phyloP scores from a whole-genome alignment of 2,113 vertebrate genomes.

The Chloropsis hardwickii region DNA sequence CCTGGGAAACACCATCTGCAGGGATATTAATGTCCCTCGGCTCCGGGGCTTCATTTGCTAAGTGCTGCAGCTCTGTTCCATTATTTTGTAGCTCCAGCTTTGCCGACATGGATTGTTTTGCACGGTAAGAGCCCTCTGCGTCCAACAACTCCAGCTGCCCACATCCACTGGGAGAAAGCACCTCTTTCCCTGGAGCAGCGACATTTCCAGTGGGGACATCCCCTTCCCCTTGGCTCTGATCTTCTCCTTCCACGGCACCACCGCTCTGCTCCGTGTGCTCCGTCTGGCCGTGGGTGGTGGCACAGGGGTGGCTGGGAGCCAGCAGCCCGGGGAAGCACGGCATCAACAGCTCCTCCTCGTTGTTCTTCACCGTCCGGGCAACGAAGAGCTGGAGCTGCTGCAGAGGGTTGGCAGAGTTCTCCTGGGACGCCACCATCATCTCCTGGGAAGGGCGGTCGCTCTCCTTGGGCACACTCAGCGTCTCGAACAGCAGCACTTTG shows the following conservation, averaged over 20 bases:
- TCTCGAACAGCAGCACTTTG: background rate
- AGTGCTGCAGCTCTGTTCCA: background rate
- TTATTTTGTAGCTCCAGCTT: background rate
- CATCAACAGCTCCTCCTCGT: conserved; percentile 56
- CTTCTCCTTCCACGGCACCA: background rate
- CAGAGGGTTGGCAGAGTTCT: conserved; percentile 39
- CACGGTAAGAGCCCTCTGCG: background rate
- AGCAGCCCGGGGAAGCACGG: conserved; percentile 8
- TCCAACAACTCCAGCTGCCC: background rate
- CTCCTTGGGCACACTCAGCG: conserved; percentile 36
- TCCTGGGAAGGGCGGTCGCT: background rate
- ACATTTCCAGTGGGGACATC: background rate
- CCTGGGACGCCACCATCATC: background rate
- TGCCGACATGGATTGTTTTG: background rate
- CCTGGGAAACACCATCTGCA: conserved; percentile 32
- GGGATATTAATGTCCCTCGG: background rate
- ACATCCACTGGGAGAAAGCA: background rate
- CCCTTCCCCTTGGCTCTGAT: background rate
- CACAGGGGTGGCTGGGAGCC: background rate
- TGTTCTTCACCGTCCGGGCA: conserved; percentile 53
- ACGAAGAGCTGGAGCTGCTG: conserved; percentile 71
- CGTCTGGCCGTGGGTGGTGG: background rate
- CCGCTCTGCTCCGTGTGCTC: background rate
- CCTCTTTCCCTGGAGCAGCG: background rate
- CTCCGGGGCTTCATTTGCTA: background rate